Base-by-base conservation (phyloP, 2,113 vertebrate genomes). In the Chaetorhynchus papuensis region DNA sequence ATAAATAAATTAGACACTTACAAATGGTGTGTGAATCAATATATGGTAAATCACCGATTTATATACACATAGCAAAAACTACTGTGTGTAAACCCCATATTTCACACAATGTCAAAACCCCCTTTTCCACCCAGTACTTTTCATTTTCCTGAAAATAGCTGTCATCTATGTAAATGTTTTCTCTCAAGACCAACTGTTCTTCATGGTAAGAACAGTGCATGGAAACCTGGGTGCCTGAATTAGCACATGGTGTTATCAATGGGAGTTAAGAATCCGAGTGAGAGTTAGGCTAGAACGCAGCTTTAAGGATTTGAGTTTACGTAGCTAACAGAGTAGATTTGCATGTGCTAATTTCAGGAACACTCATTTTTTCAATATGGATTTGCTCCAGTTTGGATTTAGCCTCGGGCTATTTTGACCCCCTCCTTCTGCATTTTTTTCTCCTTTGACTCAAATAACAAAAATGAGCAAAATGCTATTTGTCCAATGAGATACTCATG, bases 151-250 rank as follows among this genome's bases (percentile, higher is more conserved):
- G 82, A 88, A 94, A 92, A 93, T 93, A 95, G 83, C 90, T 94
- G 93, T 97, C 92, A 96, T 94, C 91, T 95, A 81, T 96, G 92
- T 95, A 92, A 92, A 94, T 94, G 93, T 94, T 97, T 96, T 96
- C 88, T 76, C 64, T 90, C 53, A 45, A 78, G 83, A 95, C 94
- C 93, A 96, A 96, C 93, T 95, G 96, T 89, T 94, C 92, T 81
- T 75, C 86, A 14, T 80, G 90, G 87, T 66, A 96, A 49, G 88
- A 92, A 88, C 56, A 24, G 63, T 33, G 30, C 76, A 93, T 0
- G 17, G 65, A 88, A 94, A 95, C 92, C 71, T 85, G 90, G 74
- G 78, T 80, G 84, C 75, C 64, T 87, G 90, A 87, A 89, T 90
- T 92, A 96, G 86, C 76, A 93, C 94, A 81, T 75, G 69, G 92